phyloP scores from a whole-genome alignment of 2,888 invertebrate species.

The Eupithecia inturbata region DNA sequence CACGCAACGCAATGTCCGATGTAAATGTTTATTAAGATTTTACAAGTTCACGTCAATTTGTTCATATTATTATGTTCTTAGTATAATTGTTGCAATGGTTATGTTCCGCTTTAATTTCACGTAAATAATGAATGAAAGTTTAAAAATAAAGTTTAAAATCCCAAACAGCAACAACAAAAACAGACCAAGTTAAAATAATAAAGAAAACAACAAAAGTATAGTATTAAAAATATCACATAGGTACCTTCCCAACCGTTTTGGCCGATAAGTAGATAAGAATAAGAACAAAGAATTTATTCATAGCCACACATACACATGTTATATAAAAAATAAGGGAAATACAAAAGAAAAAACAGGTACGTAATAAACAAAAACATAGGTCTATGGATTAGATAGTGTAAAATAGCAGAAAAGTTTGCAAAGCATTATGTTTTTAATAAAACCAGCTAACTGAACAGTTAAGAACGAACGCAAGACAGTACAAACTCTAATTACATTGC shows the following conservation, averaged over 20 bases:
- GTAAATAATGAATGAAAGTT: too few species aligned
- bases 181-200: neutral
- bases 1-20: constrained; percentile 35
- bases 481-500: constrained; percentile 29
- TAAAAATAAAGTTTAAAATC: neutral
- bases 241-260: neutral
- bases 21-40: constrained; percentile 44
- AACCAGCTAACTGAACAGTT: constrained; percentile 4
- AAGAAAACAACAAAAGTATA: too few species aligned
- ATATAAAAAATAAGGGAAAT: too few species aligned
- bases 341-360: too few species aligned
- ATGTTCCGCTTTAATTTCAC: neutral
- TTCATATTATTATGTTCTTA: neutral
- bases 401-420: neutral
- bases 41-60: constrained; percentile 19
- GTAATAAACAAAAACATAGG: too few species aligned
- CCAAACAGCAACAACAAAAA: neutral
- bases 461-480: constrained; percentile 5
- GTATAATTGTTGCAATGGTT: neutral
- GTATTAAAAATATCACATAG: neutral
- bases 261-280: neutral
- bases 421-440: neutral
- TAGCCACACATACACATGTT: too few species aligned
- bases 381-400: too few species aligned
- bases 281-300: too few species aligned